Percentiles rank a stretch among this genome's conserved stretches.
phyloP scores from a whole-genome alignment of 2,888 invertebrate genomes.

The Agonopterix heracliana region DNA sequence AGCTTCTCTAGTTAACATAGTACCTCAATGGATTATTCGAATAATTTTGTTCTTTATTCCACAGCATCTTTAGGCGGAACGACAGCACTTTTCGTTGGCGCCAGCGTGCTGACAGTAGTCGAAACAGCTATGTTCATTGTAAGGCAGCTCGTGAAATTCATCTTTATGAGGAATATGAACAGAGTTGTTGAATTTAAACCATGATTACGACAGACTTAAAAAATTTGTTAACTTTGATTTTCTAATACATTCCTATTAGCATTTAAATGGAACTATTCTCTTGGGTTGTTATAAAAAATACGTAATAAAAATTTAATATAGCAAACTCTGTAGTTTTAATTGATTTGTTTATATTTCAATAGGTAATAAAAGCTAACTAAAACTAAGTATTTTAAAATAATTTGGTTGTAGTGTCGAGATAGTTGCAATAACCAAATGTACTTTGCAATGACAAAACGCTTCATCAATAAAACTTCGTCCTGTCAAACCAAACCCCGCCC shows the following conservation, averaged over 20 bases:
- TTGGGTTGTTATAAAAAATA: too few species aligned
- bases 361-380: too few species aligned
- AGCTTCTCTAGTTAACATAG: too few species aligned
- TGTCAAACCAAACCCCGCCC: background rate
- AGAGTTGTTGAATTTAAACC: constrained; percentile 23
- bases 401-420: background rate
- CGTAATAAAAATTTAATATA: too few species aligned
- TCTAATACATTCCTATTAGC: background rate
- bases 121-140: constrained; percentile 55
- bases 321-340: too few species aligned
- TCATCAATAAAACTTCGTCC: background rate
- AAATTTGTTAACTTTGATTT: too few species aligned
- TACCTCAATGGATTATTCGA: too few species aligned
- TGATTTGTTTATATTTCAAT: too few species aligned
- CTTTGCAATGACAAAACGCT: background rate
- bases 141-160: constrained; percentile 25
- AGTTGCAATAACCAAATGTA: too few species aligned
- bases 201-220: constrained; percentile 1
- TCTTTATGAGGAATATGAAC: constrained; percentile 5
- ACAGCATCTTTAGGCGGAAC: constrained; percentile 68
- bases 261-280: too few species aligned
- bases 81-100: constrained; percentile 66
- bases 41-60: background rate
- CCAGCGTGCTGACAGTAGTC: constrained; percentile 62
- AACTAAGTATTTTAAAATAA: too few species aligned